Evolutionary conservation across 1,140 invertebrate genomes (phyloP), one percentile per base, ranked within the genome.

Genomic region (Microplitis demolitor): DNA sequence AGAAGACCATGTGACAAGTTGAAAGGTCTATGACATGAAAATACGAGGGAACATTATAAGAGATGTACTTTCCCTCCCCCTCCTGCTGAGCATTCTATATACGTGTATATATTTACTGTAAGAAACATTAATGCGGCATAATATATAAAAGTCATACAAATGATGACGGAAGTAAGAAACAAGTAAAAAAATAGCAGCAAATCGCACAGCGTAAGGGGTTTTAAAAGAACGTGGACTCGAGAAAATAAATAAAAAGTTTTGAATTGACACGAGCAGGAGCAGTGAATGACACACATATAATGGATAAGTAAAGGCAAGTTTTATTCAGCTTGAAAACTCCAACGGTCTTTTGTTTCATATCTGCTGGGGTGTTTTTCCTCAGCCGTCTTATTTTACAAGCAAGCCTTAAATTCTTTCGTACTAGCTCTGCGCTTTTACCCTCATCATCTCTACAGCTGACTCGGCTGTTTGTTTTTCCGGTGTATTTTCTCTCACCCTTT

Each of bases 291-390:
- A 76, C 73, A 74, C 66, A 69, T 68, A 62, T 62, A 72, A 71
- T 71, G 75, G 74, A 72, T 76, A 73, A 69, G 67, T 68, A 71
- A 69, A 69, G 69, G 67, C 67, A 78, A 80, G 6, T 45, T 45
- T 45, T 45, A 45, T 79, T 76, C 74, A 79, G 79, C 75, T 76
- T 73, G 76, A 73, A 78, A 74, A 78, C 76, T 67, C 74, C 73
- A 78, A 2, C 24, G 24, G 66, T 78, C 77, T 79, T 83, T 80
- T 78, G 79, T 83, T 81, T 77, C 67, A 66, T 62, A 53, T 69
- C 56, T 53, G 53, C 56, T 53, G 53, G 71, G 62, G 58, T 74
- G 74, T 74, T 80, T 78, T 78, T 74, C 75, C 77, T 77, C 61
- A 66, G 62, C 45, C 62, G 62, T 72, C 75, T 75, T 74, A 45